These are phyloP conservation scores for Sparidentex hasta DNA, from an alignment of 2,797 vertebrate species.

Conservation along the genomic window DNA sequence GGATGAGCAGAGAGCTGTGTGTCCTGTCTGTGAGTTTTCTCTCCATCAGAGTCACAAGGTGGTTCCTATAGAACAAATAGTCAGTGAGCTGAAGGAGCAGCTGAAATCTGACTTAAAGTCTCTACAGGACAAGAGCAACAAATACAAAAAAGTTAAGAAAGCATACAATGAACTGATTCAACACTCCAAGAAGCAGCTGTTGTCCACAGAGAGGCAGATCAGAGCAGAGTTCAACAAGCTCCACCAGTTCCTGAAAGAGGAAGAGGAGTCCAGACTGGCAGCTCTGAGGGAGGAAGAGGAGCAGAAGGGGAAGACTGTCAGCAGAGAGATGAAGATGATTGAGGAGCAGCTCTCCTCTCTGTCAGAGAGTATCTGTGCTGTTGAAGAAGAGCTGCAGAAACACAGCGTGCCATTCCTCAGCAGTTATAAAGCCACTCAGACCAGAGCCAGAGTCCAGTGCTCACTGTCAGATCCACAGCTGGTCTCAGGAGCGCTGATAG, in stretches of 20 bases:
- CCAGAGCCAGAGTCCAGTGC: conserved; percentile 49
- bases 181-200: conserved; percentile 32
- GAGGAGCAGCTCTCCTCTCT: conserved; percentile 44
- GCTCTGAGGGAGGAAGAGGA: conserved; percentile 67
- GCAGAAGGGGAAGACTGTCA: conserved; percentile 46
- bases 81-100: too few relatives aligned
- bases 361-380: conserved; percentile 41
- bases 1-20: conserved; percentile 51
- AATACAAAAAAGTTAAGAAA: too few relatives aligned
- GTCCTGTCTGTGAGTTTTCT: conserved; percentile 37
- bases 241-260: conserved; percentile 62
- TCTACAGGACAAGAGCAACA: too few relatives aligned
- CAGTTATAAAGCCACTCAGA: conserved; percentile 49
- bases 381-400: conserved; percentile 38
- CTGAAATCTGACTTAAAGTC: too few relatives aligned
- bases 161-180: conserved; percentile 3
- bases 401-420: conserved; percentile 15
- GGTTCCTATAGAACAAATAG: too few relatives aligned
- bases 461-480: conserved; percentile 59
- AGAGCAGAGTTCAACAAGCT: conserved; percentile 45
- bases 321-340: conserved; percentile 26
- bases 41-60: too few relatives aligned
- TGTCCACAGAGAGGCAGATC: conserved; percentile 43
- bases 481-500: conserved; percentile 54
- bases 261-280: conserved; percentile 69